Conservation (phyloP, 1,140 invertebrate genomes). For the Drosophila elegans region DNA sequence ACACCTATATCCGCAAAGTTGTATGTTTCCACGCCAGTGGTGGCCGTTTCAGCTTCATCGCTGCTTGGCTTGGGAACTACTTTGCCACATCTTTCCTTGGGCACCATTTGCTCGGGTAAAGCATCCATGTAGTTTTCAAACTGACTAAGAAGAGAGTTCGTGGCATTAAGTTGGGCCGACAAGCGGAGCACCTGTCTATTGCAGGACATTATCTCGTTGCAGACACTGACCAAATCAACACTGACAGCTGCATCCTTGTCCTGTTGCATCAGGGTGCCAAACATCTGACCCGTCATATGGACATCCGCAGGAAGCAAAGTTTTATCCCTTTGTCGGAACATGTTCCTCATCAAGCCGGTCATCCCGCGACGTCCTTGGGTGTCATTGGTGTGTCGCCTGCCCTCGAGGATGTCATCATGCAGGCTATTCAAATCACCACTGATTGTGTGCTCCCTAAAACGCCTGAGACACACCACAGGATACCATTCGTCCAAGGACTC, state of each 20-base stretch:
- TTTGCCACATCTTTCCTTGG: slow-evolving; percentile 43
- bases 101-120: slow-evolving; percentile 57
- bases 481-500: slow-evolving; percentile 44
- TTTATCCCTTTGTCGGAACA: slow-evolving; percentile 47
- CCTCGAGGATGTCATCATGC: slow-evolving; percentile 63
- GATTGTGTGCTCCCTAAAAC: slow-evolving; percentile 55
- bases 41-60: slow-evolving; percentile 5
- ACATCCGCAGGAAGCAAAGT: slow-evolving; percentile 69
- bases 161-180: slow-evolving; percentile 69
- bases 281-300: slow-evolving; percentile 63
- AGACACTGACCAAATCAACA: slow-evolving; percentile 64
- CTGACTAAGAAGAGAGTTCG: slow-evolving; percentile 58
- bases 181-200: slow-evolving; percentile 55
- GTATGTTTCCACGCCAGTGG: slow-evolving; percentile 49
- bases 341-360: slow-evolving; percentile 35
- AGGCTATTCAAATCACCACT: slow-evolving; percentile 57
- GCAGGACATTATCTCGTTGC: slow-evolving; percentile 69
- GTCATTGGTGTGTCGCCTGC: slow-evolving; percentile 35
- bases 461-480: slow-evolving; percentile 51
- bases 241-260: slow-evolving; percentile 54
- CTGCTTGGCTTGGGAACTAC: slow-evolving; percentile 13
- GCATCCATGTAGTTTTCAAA: slow-evolving; percentile 77
- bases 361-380: slow-evolving; percentile 44
- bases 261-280: slow-evolving; percentile 50
- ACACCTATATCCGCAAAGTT: slow-evolving; percentile 65